Evolutionary conservation across 2,888 invertebrate species (phyloP), one percentile per base, ranked within the genome.

Genomic region (Teleiodes luculella): DNA sequence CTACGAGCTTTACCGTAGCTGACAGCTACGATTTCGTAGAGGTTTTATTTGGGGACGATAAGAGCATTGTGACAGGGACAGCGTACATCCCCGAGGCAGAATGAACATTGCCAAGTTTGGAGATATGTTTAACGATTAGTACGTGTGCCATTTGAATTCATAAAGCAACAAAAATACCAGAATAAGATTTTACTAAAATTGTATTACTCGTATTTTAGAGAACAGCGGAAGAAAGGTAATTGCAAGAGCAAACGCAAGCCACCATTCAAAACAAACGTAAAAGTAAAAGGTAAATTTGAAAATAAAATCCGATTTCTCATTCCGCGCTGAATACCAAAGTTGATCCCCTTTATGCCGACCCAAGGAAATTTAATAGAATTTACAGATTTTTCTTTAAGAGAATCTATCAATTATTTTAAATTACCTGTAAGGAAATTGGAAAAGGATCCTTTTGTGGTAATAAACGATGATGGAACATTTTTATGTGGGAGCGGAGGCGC

Each of bases 221-320:
- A 24, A 6, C 24, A 24, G 6, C 24, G 24, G 6, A 24, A 24
- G 24, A 24, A 24, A 24, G 6, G 24, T 4, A 4, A 24, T 24
- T 24, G 3, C 24, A 24, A 24, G 6, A 24, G 6, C 6, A 24
- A 24, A 4, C 6, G 24, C 6, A 24, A 4, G 24, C 24, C 24
- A 24, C 24, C 24, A 24, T 10, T 43, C n/a, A 2, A 28, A 43
- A 43, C 11, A 43, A 41, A 41, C 11, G 41, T 41, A 11, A 18
- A 24, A 41, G 11, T n/a, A n/a, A n/a, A n/a, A n/a, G n/a, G n/a
- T n/a, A 20, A 24, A 2, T 28, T 43, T 43, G n/a, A 45, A 51
- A 63, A 61, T 18, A 62, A 69, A 72, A 70, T 68, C 64, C 66
- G 65, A 69, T 74, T 70, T 65, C 67, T 60, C 63, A 67, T 64